Conservation (phyloP, 2,888 invertebrate species). For the Notodonta dromedarius region DNA sequence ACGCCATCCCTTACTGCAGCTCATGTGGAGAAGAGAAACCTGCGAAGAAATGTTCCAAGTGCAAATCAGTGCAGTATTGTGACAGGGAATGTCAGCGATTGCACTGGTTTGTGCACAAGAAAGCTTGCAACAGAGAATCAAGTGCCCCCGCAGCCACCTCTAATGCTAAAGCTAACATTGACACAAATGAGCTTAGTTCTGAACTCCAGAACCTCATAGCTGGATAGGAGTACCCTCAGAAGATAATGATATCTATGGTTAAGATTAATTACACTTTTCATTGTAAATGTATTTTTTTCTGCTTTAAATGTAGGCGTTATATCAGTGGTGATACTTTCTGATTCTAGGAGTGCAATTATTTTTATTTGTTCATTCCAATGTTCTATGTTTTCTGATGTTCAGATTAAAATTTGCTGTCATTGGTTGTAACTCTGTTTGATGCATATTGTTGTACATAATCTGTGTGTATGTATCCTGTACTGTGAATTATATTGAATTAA, state of each 20-base stretch:
- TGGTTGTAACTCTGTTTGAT: conserved; percentile 28
- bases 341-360: conserved; percentile 24
- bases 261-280: conserved; percentile 30
- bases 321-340: conserved; percentile 21
- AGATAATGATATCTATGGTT: neutral
- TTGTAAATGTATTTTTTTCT: conserved; percentile 38
- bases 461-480: conserved; percentile 33
- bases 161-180: conserved; percentile 62
- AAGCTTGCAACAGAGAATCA: conserved; percentile 89
- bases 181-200: conserved; percentile 76
- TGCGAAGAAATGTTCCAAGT: conserved; percentile 96
- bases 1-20: conserved; percentile 88
- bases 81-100: conserved; percentile 96
- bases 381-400: conserved; percentile 19
- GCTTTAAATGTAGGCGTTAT: conserved; percentile 34
- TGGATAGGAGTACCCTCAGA: conserved; percentile 48
- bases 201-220: conserved; percentile 80
- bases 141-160: conserved; percentile 61
- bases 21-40: conserved; percentile 96
- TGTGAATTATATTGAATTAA: conserved; percentile 34
- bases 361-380: conserved; percentile 37
- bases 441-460: conserved; percentile 39
- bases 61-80: conserved; percentile 97
- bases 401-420: conserved; percentile 21
- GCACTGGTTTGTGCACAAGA: conserved; percentile 96